Evolutionary conservation across 2,888 invertebrate species (phyloP).

Genomic region (Encarsia formosa): DNA sequence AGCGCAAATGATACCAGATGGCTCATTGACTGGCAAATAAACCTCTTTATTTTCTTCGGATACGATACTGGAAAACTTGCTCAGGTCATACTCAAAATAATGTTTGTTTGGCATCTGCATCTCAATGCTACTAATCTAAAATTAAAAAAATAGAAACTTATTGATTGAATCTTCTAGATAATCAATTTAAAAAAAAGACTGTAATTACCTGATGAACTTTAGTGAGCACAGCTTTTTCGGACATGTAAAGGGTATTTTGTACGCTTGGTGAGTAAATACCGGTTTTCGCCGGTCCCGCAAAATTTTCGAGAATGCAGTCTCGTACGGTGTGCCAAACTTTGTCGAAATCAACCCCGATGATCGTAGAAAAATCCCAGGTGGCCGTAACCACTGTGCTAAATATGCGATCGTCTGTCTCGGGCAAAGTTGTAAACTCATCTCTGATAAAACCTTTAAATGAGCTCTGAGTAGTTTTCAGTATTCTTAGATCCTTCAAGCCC

Average conservation of each 20-base stretch:
- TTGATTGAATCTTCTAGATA: too few relatives aligned
- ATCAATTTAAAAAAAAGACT: neutral
- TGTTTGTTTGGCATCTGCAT: slow-evolving; percentile 82
- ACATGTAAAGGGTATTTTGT: slow-evolving; percentile 72
- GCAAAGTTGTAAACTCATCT: slow-evolving; percentile 73
- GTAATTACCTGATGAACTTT: slow-evolving; percentile 64
- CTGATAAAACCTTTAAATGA: slow-evolving; percentile 75
- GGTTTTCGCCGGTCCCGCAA: slow-evolving; percentile 69
- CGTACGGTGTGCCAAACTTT: slow-evolving; percentile 67
- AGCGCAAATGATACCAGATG: slow-evolving; percentile 72
- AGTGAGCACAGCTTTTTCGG: slow-evolving; percentile 66
- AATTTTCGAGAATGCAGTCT: slow-evolving; percentile 68
- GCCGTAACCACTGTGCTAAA: slow-evolving; percentile 75
- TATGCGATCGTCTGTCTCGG: slow-evolving; percentile 72
- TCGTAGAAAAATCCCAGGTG: slow-evolving; percentile 68
- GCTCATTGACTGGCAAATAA: slow-evolving; percentile 74
- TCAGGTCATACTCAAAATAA: slow-evolving; percentile 71
- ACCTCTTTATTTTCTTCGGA: slow-evolving; percentile 65
- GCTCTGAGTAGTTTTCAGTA: slow-evolving; percentile 78
- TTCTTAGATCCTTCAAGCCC: slow-evolving; percentile 66
- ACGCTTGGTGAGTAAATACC: slow-evolving; percentile 76
- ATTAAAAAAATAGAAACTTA: too few relatives aligned
- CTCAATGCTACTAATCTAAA: slow-evolving; percentile 64
- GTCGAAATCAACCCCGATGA: slow-evolving; percentile 65
- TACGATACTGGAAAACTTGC: slow-evolving; percentile 65